Percentiles rank a stretch among this genome's conserved stretches.
Conservation (phyloP, 1,140 invertebrate species). For the Oncopodura yosiiana region DNA sequence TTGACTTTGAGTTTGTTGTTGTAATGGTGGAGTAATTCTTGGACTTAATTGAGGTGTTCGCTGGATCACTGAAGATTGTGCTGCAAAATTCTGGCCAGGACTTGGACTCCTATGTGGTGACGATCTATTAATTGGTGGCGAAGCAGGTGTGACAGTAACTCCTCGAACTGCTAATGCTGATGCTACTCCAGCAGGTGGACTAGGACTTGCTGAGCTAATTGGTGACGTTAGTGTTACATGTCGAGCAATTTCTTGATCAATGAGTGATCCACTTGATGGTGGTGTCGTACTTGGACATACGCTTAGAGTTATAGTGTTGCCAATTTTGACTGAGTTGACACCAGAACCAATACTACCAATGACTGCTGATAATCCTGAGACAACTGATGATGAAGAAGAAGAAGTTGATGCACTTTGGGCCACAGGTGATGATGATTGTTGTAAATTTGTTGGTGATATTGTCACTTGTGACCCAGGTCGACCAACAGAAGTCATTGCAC, state of each 20-base stretch:
- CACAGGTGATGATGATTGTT: not conserved
- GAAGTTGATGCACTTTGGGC: slow-evolving; percentile 1
- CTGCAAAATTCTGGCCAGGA: slow-evolving; percentile 5
- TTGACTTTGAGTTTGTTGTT: not conserved
- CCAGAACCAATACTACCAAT: slow-evolving; percentile 6
- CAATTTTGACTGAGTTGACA: slow-evolving; percentile 18
- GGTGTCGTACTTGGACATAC: slow-evolving; percentile 20
- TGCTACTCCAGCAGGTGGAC: slow-evolving; percentile 9
- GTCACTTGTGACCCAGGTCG: not conserved
- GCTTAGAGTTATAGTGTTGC: slow-evolving; percentile 28
- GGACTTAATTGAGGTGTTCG: not conserved
- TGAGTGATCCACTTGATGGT: not conserved
- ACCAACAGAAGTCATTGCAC: not conserved
- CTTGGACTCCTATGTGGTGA: not conserved
- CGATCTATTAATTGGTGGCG: slow-evolving; percentile 7
- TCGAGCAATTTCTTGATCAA: not conserved
- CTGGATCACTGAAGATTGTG: slow-evolving; percentile 12
- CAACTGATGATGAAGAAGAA: not conserved
- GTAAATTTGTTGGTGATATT: not conserved
- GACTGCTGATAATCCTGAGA: slow-evolving; percentile 3
- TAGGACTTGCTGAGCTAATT: not conserved
- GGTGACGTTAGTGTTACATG: too few species aligned
- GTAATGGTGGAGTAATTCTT: not conserved
- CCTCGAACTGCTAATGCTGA: slow-evolving; percentile 25
- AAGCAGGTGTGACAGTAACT: slow-evolving; percentile 31